These are phyloP conservation scores for Lypha dubia DNA, from an alignment of 2,888 invertebrate genomes.

Conservation along the genomic window DNA sequence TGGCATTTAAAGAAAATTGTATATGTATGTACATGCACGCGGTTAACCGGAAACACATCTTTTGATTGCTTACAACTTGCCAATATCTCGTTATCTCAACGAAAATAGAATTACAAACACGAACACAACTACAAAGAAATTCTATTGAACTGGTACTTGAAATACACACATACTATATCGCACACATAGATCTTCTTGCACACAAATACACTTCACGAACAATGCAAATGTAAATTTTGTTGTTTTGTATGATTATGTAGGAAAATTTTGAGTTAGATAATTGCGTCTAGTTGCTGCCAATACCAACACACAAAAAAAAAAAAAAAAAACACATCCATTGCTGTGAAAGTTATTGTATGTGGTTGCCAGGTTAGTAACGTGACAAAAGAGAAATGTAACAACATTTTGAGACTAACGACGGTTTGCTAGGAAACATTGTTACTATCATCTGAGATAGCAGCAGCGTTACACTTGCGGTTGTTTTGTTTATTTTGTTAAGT, in stretches of 20 bases:
- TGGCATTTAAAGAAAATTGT: constrained; percentile 2
- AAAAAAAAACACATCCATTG: too few species aligned
- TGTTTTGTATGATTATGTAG: constrained; percentile 26
- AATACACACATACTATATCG: not conserved
- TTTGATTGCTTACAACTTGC: constrained; percentile 64
- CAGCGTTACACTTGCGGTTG: not conserved
- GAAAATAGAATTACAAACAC: not conserved
- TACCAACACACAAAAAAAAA: too few species aligned
- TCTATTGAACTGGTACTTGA: constrained; percentile 15
- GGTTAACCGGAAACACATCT: constrained; percentile 71
- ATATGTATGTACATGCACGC: constrained; percentile 50
- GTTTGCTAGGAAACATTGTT: constrained; percentile 32
- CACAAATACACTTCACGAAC: constrained; percentile 7
- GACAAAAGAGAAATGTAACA: constrained; percentile 54
- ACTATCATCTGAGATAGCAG: not conserved
- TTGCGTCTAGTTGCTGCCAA: constrained; percentile 49
- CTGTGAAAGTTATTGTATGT: not conserved
- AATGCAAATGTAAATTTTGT: constrained; percentile 56
- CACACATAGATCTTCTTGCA: not conserved
- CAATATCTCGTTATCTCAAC: constrained; percentile 60
- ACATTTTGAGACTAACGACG: constrained; percentile 13
- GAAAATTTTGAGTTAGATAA: constrained; percentile 46
- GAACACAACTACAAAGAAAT: constrained; percentile 8
- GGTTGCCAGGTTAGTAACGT: constrained; percentile 55
- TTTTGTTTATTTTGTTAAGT: not conserved